Evolutionary conservation across 1,140 invertebrate species (phyloP).

Genomic region (Hypsibius dujardini): DNA sequence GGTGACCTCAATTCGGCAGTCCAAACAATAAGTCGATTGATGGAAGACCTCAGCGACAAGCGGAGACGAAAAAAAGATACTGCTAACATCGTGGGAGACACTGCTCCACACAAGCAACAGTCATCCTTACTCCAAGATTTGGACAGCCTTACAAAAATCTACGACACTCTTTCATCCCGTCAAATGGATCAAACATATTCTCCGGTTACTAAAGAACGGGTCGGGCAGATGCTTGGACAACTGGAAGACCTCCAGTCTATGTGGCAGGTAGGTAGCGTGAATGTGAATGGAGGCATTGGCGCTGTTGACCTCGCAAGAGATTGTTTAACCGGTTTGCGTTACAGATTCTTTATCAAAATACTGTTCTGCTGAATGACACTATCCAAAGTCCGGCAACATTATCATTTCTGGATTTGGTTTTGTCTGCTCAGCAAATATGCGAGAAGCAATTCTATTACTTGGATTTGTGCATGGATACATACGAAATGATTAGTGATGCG

Average conservation of each 20-base stretch:
- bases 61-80: not conserved
- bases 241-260: not conserved
- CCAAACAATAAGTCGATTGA: not conserved
- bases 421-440: not conserved
- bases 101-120: not conserved
- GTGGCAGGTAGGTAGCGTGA: not conserved
- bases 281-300: not conserved
- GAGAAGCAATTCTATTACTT: not conserved
- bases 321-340: not conserved
- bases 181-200: not conserved
- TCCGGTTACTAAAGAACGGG: not conserved
- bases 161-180: not conserved
- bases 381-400: not conserved
- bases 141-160: not conserved
- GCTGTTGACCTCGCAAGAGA: too few relatives aligned
- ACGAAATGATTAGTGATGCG: not conserved
- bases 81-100: not conserved
- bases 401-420: not conserved
- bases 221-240: not conserved
- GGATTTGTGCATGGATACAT: not conserved
- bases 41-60: constrained; percentile 14
- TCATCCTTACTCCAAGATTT: not conserved
- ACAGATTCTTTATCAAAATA: not conserved
- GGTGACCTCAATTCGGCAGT: not conserved
- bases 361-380: not conserved